Evolutionary conservation across 1,140 invertebrate species (phyloP).

Genomic region (Orchestia grillus): DNA sequence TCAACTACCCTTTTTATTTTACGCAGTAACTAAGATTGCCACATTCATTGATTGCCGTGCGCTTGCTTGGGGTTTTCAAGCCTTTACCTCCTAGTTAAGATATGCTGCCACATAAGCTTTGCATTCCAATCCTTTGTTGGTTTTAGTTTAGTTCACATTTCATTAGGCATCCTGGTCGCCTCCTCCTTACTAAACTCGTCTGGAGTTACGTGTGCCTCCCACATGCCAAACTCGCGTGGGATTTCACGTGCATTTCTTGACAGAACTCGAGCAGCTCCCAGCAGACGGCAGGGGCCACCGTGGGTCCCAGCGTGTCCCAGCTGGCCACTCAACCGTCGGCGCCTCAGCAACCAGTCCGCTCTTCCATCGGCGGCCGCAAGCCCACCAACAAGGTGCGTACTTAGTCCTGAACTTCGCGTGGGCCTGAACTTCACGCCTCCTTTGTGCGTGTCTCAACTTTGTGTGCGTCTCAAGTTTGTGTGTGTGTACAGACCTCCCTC

Average conservation of each 20-base stretch:
- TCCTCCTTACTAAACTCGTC: neutral
- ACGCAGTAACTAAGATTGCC: neutral
- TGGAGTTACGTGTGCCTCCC: neutral
- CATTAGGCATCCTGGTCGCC: no score
- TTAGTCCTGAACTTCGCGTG: neutral
- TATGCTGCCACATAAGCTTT: no score
- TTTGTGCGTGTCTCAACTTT: no score
- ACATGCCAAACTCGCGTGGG: neutral
- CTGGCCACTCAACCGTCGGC: neutral
- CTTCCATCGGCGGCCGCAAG: slow-evolving; percentile 78
- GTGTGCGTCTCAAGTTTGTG: no score
- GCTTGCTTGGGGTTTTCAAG: neutral
- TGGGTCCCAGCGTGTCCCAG: slow-evolving; percentile 12
- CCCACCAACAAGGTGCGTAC: slow-evolving; percentile 69
- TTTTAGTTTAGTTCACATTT: no score
- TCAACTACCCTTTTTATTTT: neutral
- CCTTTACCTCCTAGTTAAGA: neutral
- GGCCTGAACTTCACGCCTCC: neutral
- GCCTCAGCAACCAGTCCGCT: slow-evolving; percentile 75
- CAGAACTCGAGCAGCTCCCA: slow-evolving; percentile 69
- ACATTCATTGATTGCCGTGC: neutral
- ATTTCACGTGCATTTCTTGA: neutral
- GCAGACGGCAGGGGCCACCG: slow-evolving; percentile 65
- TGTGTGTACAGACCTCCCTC: no score
- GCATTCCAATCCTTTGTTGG: no score